Conservation (phyloP, 2,888 invertebrate genomes). For the Amphipyra tragopoginis region DNA sequence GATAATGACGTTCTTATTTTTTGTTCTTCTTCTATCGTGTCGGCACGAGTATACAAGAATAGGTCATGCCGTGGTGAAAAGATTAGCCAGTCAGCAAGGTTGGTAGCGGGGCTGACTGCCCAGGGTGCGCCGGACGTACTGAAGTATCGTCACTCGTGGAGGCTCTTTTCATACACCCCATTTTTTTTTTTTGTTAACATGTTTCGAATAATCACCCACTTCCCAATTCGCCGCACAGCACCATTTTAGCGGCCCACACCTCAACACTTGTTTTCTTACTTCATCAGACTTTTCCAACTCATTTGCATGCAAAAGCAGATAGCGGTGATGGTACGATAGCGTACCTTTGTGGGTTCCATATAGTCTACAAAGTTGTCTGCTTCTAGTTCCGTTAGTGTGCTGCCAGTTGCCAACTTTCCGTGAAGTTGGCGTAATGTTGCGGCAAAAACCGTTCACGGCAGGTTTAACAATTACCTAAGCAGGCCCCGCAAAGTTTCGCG, state of each 20-base stretch:
- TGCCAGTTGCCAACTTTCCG: slow-evolving; percentile 83
- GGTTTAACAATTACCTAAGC: slow-evolving; percentile 89
- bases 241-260: slow-evolving; percentile 66
- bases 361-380: slow-evolving; percentile 82
- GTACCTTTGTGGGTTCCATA: slow-evolving; percentile 87
- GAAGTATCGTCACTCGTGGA: too few species aligned
- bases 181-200: too few species aligned
- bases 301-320: slow-evolving; percentile 90
- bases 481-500: slow-evolving; percentile 74
- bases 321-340: slow-evolving; percentile 85
- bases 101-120: too few species aligned
- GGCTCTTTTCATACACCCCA: too few species aligned
- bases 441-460: slow-evolving; percentile 88
- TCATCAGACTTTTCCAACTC: slow-evolving; percentile 87
- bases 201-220: too few species aligned
- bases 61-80: too few species aligned
- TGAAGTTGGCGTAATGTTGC: slow-evolving; percentile 86
- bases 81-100: too few species aligned
- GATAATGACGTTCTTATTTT: too few species aligned
- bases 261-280: slow-evolving; percentile 84
- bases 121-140: too few species aligned
- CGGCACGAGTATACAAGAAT: too few species aligned
- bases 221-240: slow-evolving; percentile 44
- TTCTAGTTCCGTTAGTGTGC: slow-evolving; percentile 73
- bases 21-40: too few species aligned